Evolutionary conservation across 2,797 vertebrate genomes (phyloP).

Genomic region (Chloroceryle amazona): DNA sequence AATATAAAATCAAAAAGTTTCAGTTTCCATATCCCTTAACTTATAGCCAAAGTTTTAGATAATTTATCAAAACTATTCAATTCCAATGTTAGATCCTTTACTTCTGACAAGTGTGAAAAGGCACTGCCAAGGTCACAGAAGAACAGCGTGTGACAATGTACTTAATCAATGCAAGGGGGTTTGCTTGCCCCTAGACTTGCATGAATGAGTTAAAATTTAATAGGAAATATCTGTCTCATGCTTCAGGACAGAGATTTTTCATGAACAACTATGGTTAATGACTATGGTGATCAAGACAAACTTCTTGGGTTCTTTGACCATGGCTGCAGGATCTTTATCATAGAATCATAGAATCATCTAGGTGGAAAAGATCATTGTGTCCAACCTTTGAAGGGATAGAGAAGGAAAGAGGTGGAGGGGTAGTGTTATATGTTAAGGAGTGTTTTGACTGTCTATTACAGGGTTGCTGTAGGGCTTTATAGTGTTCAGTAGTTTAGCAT

Average conservation of each 20-base stretch:
- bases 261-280: not conserved
- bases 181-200: not conserved
- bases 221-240: not conserved
- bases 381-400: too few species aligned
- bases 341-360: too few species aligned
- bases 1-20: not conserved
- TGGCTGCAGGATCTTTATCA: too few species aligned
- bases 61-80: not conserved
- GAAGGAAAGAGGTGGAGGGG: too few species aligned
- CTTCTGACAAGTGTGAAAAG: not conserved
- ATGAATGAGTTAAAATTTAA: not conserved
- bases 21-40: not conserved
- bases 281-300: not conserved
- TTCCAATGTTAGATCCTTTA: not conserved
- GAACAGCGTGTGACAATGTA: not conserved
- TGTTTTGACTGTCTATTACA: too few species aligned
- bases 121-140: not conserved
- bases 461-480: not conserved
- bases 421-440: too few species aligned
- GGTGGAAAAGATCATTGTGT: too few species aligned
- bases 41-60: not conserved
- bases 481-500: not conserved
- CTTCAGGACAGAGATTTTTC: not conserved
- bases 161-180: not conserved
- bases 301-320: not conserved